phyloP scores from a whole-genome alignment of 2,888 invertebrate genomes.

The Alloplasta piceator region DNA sequence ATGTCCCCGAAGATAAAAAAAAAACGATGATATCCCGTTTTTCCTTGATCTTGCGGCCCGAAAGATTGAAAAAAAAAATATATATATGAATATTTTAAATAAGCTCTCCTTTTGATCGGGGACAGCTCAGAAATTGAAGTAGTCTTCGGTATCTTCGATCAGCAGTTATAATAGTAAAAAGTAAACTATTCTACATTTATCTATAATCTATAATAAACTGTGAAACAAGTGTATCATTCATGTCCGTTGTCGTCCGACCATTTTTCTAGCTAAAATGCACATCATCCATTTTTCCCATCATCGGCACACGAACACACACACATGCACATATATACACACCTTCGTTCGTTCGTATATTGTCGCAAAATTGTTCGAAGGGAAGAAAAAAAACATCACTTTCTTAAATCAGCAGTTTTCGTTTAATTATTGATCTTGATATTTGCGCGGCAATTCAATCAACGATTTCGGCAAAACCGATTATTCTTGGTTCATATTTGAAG shows the following conservation, averaged over 20 bases:
- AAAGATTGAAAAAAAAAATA: background rate
- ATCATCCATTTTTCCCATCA: slow-evolving; percentile 40
- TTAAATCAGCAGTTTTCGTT: slow-evolving; percentile 62
- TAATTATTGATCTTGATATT: background rate
- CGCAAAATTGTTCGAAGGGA: slow-evolving; percentile 23
- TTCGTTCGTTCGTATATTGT: slow-evolving; percentile 27
- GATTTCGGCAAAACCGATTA: too few species aligned
- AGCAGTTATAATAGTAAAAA: slow-evolving; percentile 82
- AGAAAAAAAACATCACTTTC: slow-evolving; percentile 50
- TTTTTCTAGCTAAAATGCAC: slow-evolving; percentile 60
- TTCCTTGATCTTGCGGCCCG: slow-evolving; percentile 44
- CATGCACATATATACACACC: too few species aligned
- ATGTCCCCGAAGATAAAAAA: slow-evolving; percentile 71
- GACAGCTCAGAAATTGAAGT: slow-evolving; percentile 74
- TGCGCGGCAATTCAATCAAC: too few species aligned
- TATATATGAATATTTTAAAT: slow-evolving; percentile 34
- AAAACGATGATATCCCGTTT: slow-evolving; percentile 43
- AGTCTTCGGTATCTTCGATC: slow-evolving; percentile 82
- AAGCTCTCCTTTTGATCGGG: slow-evolving; percentile 65
- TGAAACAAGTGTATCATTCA: slow-evolving; percentile 81
- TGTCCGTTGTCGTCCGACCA: slow-evolving; percentile 64
- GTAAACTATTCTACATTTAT: slow-evolving; percentile 83
- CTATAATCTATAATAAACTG: slow-evolving; percentile 84
- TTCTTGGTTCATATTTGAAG: too few species aligned
- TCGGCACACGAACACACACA: background rate